A percentile compares a stretch with the other conserved stretches of the same genome.
Conservation (phyloP, 2,797 vertebrate genomes). For the Arnoldichthys spilopterus region DNA sequence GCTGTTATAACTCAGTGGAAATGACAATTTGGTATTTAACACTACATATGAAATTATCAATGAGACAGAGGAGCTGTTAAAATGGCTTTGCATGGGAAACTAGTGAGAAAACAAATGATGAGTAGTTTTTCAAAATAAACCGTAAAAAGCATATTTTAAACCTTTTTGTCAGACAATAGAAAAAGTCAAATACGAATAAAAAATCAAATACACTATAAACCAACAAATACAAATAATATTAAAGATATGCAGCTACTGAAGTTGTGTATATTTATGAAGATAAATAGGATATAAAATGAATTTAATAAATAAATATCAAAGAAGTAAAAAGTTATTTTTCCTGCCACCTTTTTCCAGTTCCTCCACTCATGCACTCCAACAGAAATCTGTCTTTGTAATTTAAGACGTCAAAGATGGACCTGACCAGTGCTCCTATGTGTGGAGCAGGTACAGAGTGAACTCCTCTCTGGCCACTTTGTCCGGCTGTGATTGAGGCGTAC, state of each 20-base stretch:
- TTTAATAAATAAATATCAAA: no score
- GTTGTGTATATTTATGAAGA: no score
- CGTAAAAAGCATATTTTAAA: no score
- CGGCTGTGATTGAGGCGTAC: slow-evolving; percentile 25
- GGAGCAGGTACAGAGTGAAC: background rate
- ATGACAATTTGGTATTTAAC: slow-evolving; percentile 20
- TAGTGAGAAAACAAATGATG: background rate
- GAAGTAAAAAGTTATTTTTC: no score
- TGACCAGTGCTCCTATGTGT: slow-evolving; percentile 7
- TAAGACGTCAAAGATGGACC: background rate
- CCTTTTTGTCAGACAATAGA: no score
- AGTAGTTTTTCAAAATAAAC: background rate
- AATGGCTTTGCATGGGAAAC: background rate
- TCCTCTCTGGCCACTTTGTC: slow-evolving; percentile 13
- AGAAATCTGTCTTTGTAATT: slow-evolving; percentile 7
- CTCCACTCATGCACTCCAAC: background rate
- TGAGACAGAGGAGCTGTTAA: background rate
- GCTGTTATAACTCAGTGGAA: slow-evolving; percentile 9
- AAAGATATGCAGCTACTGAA: no score
- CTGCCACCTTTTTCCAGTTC: background rate
- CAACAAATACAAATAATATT: no score
- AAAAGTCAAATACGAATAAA: background rate
- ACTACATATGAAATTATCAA: background rate
- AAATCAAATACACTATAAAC: no score
- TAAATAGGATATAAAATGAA: no score